phyloP scores from a whole-genome alignment of 1,140 invertebrate species.

The Phenacoccus solenopsis region DNA sequence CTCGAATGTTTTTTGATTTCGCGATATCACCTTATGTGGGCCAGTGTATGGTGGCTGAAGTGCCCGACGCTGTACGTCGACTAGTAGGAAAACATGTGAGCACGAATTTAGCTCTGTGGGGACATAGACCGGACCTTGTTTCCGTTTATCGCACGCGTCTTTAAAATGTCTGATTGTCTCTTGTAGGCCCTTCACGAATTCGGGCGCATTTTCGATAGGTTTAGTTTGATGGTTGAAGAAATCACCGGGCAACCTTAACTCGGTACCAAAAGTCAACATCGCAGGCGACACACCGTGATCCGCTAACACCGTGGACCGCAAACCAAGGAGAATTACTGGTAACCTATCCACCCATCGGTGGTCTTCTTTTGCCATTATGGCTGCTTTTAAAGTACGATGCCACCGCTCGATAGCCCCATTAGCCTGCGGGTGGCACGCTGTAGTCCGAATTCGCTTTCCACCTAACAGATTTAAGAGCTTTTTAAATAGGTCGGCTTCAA shows the following conservation, averaged over 20 bases:
- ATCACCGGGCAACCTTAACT: constrained; percentile 31
- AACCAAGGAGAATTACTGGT: constrained; percentile 28
- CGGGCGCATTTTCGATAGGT: constrained; percentile 1
- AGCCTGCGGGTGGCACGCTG: constrained; percentile 32
- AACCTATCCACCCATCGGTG: constrained; percentile 24
- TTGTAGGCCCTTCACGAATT: not conserved
- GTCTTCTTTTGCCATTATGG: constrained; percentile 27
- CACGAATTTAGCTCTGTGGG: constrained; percentile 26
- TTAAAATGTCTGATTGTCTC: not conserved
- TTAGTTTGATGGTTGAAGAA: constrained; percentile 25
- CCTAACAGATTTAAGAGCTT: not conserved
- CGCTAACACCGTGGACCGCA: constrained; percentile 28
- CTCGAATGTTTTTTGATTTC: constrained; percentile 26
- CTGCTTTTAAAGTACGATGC: constrained; percentile 35
- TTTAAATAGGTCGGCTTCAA: constrained; percentile 26
- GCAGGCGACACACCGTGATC: constrained; percentile 29
- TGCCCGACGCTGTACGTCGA: constrained; percentile 24
- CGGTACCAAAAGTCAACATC: constrained; percentile 32
- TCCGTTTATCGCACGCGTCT: constrained; percentile 8
- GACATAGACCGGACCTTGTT: constrained; percentile 20
- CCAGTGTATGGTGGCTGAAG: constrained; percentile 29
- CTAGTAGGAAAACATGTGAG: constrained; percentile 28
- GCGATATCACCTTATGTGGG: constrained; percentile 27
- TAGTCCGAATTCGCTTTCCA: constrained; percentile 25
- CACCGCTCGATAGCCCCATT: constrained; percentile 28